Base-by-base conservation (phyloP, 2,888 invertebrate species). In the Laspeyria flexula region DNA sequence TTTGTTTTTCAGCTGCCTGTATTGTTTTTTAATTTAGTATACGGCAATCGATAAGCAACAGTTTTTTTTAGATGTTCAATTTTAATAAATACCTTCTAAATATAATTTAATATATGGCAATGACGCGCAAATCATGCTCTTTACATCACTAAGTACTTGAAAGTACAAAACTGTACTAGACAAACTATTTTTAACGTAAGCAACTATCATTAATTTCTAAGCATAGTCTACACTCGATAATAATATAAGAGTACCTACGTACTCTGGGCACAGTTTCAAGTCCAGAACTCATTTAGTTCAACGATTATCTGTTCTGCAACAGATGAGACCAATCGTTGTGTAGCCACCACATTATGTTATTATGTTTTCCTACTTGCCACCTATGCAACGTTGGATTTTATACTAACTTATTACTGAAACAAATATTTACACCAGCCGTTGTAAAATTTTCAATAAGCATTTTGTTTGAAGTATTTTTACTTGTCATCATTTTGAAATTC, bases 251-350 rank as follows among this genome's bases (percentile, higher is more conserved):
- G 9, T 34, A 11, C 18, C 11, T n/a, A 21, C 12, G 11, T 7
- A 37, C 38, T 31, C 39, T 48, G 53, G 45, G 53, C 47, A 51
- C 60, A 41, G 63, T 68, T 68, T 65, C 65, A 51, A 55, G 65
- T 55, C 56, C 49, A 54, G 58, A 63, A 57, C 65, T 68, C 68
- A 61, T 68, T 68, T 65, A 59, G 54, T 46, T 43, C 35, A 58
- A 64, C 68, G 68, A 64, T 68, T 68, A 68, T 68, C 59, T 56
- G 60, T 43, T 30, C 55, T 65, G 56, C 68, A 65, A 63, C 68
- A 68, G 68, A 68, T 65, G 68, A 68, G 68, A 43, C 68, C 60
- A 47, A 51, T 29, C 55, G 63, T 49, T 47, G 48, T 41, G 63
- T 56, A 41, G 48, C 39, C 52, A 54, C 63, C 65, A 44, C 58